Evolutionary conservation across 2,888 invertebrate genomes (phyloP), one percentile per base, ranked within the genome.

Genomic region (Lycophotia porphyrea): DNA sequence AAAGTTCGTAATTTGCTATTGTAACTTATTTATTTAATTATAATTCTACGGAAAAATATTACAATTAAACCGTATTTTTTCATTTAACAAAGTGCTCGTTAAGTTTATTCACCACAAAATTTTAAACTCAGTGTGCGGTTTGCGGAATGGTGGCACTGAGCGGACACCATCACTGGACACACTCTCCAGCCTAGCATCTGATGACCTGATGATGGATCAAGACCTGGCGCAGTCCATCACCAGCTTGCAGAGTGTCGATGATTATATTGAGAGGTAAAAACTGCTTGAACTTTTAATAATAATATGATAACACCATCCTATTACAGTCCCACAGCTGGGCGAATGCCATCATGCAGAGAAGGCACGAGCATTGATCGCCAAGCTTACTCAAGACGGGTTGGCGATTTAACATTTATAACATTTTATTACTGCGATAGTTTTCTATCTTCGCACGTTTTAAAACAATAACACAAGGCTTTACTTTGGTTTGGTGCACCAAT

Each of bases 161-260:
- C 95, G 97, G 49, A 97, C 98, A 11, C 97, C 98, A 8, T 98
- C 98, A 1, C 93, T 98, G 81, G 98, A 98, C 90, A 98, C 98
- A 0, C 93, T 98, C 76, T 98, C 98, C n/a, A 98, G 98, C 86
- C 97, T 98, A 77, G 98, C 98, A 60, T 98, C 98, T 9, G 98
- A 98, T 90, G 98, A 98, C 93, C 97, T 98, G 80, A 98, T 98
- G 97, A 97, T 98, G 97, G 98, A 98, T 94, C 98, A 98, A 90
- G 98, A 98, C 86, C 96, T 97, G 80, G 97, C 97, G 84, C 97
- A 96, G 80, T 97, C 97, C 77, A 96, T 97, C 90, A 97, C 97
- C 79, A 96, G 96, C 82, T 90, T 96, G 76, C 96, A 96, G 85
- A 96, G 96, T 88, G 97, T 97, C 47, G 96, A 96, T 72, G 96